Evolutionary conservation across 2,797 vertebrate genomes (phyloP).

Genomic region (Clarias laeviceps): DNA sequence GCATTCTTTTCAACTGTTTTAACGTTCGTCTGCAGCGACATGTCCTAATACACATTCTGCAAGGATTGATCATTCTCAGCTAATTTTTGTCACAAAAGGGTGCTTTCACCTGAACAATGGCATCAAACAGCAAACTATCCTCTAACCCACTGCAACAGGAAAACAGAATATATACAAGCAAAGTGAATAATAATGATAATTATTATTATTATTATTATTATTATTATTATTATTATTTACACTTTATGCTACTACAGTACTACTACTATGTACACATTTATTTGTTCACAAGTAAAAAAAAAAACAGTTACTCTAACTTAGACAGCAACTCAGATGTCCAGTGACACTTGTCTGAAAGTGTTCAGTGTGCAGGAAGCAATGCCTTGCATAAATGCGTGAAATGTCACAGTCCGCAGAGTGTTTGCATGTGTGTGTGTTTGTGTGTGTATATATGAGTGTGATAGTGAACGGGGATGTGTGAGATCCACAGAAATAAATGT

Average conservation of each 20-base stretch:
- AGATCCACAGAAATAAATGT: background rate
- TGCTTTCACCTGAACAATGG: background rate
- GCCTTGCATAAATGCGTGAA: constrained; percentile 43
- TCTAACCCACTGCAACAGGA: background rate
- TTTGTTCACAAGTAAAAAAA: constrained; percentile 22
- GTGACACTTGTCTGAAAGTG: constrained; percentile 48
- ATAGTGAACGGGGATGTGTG: background rate
- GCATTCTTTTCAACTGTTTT: no score
- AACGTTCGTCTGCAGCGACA: no score
- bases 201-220: no score
- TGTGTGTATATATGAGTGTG: background rate
- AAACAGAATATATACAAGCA: no score
- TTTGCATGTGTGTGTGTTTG: constrained; percentile 10
- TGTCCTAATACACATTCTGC: no score
- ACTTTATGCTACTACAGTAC: no score
- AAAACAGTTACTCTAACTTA: constrained; percentile 43
- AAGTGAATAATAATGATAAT: no score
- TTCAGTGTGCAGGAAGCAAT: constrained; percentile 37
- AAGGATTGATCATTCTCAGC: no score
- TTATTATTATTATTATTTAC: no score
- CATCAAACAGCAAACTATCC: background rate
- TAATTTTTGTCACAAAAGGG: no score
- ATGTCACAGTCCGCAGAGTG: constrained; percentile 22
- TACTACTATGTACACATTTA: constrained; percentile 1
- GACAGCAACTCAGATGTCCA: constrained; percentile 41